A percentile compares a stretch with the other conserved stretches of the same genome.
Conservation (phyloP, 2,797 vertebrate species). For the Peromyscus melanophrys region DNA sequence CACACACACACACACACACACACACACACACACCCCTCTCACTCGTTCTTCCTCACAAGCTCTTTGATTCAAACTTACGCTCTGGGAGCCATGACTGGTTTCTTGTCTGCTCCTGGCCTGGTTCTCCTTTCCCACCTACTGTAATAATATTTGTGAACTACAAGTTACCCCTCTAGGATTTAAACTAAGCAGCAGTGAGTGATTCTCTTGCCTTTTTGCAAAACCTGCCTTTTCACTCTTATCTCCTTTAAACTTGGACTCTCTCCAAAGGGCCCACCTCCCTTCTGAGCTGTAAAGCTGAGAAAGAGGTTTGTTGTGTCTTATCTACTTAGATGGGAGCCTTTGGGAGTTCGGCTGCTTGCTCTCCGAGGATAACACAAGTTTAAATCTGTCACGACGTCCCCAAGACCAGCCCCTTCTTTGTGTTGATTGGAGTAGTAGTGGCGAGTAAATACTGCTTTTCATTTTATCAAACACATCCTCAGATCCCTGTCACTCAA, state of each 20-base stretch:
- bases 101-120: background rate
- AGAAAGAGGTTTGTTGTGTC: conserved; percentile 63
- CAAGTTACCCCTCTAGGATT: conserved; percentile 67
- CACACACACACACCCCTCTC: too few relatives aligned
- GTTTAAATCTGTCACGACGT: conserved; percentile 47
- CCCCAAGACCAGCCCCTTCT: background rate
- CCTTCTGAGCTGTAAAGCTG: conserved; percentile 74
- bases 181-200: conserved; percentile 3
- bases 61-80: background rate
- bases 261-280: conserved; percentile 72
- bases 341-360: conserved; percentile 50
- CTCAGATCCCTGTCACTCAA: background rate
- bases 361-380: background rate
- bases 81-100: background rate
- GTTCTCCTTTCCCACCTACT: background rate
- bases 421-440: rapidly evolving
- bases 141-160: conserved; percentile 60
- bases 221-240: conserved; percentile 65
- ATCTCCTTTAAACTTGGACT: conserved; percentile 71
- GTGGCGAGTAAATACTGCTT: background rate
- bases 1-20: too few relatives aligned
- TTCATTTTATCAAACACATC: rapidly evolving
- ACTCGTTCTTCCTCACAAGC: background rate
- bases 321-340: conserved; percentile 76
- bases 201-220: conserved; percentile 51